Evolutionary conservation across 2,113 vertebrate species (phyloP).

Genomic region (Glareola pratincola): DNA sequence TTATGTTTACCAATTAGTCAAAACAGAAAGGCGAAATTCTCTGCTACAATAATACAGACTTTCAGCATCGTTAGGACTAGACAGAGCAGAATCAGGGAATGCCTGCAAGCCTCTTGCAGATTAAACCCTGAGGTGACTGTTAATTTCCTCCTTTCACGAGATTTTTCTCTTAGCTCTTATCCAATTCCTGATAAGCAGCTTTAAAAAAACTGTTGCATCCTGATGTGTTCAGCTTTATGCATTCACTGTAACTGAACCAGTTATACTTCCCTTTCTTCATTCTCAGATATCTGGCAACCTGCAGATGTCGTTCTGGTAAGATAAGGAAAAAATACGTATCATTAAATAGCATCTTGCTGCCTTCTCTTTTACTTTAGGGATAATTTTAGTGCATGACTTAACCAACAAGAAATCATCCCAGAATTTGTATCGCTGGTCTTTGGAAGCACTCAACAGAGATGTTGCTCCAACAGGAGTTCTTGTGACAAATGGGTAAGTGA

Average conservation of each 20-base stretch:
- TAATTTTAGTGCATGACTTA: constrained; percentile 96
- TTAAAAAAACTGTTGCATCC: not conserved
- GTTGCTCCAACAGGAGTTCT: constrained; percentile 90
- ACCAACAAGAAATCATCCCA: constrained; percentile 99
- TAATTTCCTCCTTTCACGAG: not conserved
- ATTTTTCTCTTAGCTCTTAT: constrained; percentile 21
- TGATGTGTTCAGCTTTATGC: not conserved
- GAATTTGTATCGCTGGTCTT: constrained; percentile 94
- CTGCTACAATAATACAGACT: not conserved
- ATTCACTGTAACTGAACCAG: not conserved
- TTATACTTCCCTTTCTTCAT: not conserved
- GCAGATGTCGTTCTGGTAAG: not conserved
- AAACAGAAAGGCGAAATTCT: not conserved
- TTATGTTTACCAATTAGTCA: not conserved
- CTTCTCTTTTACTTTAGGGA: constrained; percentile 77
- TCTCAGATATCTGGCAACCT: not conserved
- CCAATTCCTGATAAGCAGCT: constrained; percentile 25
- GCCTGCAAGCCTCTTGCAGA: not conserved
- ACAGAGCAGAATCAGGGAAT: not conserved
- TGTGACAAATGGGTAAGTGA: constrained; percentile 90
- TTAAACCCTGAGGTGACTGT: not conserved
- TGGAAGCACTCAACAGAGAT: constrained; percentile 93
- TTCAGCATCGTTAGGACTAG: not conserved
- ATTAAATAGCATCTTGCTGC: not conserved
- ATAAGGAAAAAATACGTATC: not conserved